Percentiles rank a stretch among this genome's conserved stretches.
Evolutionary conservation across 2,888 invertebrate species (phyloP).

Genomic region (Drosophila greeni): DNA sequence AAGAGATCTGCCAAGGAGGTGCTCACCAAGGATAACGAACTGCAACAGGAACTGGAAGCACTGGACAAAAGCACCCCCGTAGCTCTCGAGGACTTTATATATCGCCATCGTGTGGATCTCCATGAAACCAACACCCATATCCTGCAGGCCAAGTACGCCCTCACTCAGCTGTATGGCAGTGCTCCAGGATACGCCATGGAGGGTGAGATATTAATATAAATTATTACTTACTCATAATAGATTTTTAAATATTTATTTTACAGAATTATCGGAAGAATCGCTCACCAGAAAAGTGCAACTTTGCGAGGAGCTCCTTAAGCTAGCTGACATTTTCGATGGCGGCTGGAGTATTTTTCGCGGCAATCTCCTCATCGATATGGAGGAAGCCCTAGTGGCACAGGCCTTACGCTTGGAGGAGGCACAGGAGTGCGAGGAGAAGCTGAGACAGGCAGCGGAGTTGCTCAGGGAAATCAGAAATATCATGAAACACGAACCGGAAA

Average conservation of each 20-base stretch:
- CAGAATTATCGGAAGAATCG: constrained; percentile 82
- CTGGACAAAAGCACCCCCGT: constrained; percentile 81
- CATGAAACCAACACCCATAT: constrained; percentile 85
- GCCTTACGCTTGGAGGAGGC: constrained; percentile 81
- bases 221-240: too few species aligned
- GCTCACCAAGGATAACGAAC: constrained; percentile 82
- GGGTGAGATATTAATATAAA: constrained; percentile 77
- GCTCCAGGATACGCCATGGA: constrained; percentile 80
- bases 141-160: constrained; percentile 84
- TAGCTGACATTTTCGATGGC: constrained; percentile 83
- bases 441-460: constrained; percentile 81
- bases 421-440: constrained; percentile 79
- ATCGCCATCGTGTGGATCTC: constrained; percentile 82
- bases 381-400: constrained; percentile 82
- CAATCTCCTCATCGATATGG: constrained; percentile 83
- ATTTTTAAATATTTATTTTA: background rate
- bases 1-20: constrained; percentile 82
- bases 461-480: constrained; percentile 83
- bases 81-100: constrained; percentile 83
- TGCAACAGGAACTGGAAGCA: constrained; percentile 82
- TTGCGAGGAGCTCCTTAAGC: constrained; percentile 83
- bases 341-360: constrained; percentile 84
- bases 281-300: constrained; percentile 82
- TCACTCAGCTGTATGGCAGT: constrained; percentile 85
- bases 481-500: constrained; percentile 82